Percentiles rank a stretch among this genome's conserved stretches.
Conservation (phyloP, 2,797 vertebrate species). For the Sarcoramphus papa region DNA sequence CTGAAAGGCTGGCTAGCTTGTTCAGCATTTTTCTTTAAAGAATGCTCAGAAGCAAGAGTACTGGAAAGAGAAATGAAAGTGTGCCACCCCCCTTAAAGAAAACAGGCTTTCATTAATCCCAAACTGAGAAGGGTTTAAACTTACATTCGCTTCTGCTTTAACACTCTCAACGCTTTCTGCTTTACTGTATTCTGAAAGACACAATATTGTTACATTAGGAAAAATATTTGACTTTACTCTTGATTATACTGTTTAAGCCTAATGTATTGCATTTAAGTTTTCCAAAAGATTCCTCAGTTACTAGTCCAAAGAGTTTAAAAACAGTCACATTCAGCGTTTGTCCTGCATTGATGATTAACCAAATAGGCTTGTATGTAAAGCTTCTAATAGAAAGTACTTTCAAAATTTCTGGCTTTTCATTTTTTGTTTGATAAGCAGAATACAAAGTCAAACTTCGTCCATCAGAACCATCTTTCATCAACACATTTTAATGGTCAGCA, state of each 20-base stretch:
- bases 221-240: neutral
- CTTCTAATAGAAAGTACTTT: neutral
- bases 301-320: neutral
- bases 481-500: neutral
- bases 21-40: neutral
- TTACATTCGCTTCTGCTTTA: constrained; percentile 98
- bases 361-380: neutral
- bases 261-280: neutral
- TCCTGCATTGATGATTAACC: neutral
- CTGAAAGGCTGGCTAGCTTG: neutral
- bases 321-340: neutral
- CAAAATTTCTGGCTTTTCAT: neutral
- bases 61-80: neutral
- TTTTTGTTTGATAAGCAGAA: neutral
- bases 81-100: neutral
- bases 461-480: neutral
- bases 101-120: neutral
- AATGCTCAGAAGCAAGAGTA: neutral
- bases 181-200: constrained; percentile 94
- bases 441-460: neutral
- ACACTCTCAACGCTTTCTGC: constrained; percentile 93
- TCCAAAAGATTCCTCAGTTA: neutral
- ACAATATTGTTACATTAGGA: neutral
- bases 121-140: constrained; percentile 55
- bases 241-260: neutral